Evolutionary conservation across 2,113 vertebrate genomes (phyloP), one percentile per base, ranked within the genome.

Genomic region (Fregata magnificens): DNA sequence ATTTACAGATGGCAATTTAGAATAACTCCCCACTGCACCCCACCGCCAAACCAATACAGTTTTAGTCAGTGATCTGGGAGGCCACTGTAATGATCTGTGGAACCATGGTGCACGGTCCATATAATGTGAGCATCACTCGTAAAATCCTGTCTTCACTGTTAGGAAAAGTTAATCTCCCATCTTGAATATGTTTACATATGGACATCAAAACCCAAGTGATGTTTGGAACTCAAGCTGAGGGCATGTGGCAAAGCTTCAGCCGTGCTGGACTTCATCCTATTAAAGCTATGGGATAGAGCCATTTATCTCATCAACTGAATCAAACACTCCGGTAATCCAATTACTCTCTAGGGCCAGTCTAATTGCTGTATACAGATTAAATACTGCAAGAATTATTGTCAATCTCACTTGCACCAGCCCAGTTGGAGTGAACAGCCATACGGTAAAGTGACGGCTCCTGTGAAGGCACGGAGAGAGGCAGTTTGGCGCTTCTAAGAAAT

Each of bases 301-400:
- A 82, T 93, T 91, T 91, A 90, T 89, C 84, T 91, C 61, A 71
- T 47, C 61, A 59, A 45, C 26, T 69, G 89, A 76, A 65, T 93
- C 38, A 79, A 82, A 72, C 65, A 69, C 40, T 49, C 42, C 8
- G 34, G 34, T 80, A 80, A 80, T 84, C 79, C 79, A 74, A 52
- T 88, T 84, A 69, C 55, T 85, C 44, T 58, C 49, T 36, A 72
- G 52, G 61, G 65, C 34, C 82, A 67, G 47, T 31, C 77, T 76
- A 84, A 76, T 19, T 87, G 89, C 61, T 89, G 24, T 36, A 52
- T 62, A 69, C 38, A 74, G 81, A 90, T 58, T 81, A 90, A 90
- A 76, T 26, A 49, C 82, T 55, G 44, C 34, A 70, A 61, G 47
- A 87, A 77, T 26, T 38, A 53, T 10, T 34, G n/a, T 53, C 73